Conservation (phyloP, 2,888 invertebrate species). For the Trilocha varians region DNA sequence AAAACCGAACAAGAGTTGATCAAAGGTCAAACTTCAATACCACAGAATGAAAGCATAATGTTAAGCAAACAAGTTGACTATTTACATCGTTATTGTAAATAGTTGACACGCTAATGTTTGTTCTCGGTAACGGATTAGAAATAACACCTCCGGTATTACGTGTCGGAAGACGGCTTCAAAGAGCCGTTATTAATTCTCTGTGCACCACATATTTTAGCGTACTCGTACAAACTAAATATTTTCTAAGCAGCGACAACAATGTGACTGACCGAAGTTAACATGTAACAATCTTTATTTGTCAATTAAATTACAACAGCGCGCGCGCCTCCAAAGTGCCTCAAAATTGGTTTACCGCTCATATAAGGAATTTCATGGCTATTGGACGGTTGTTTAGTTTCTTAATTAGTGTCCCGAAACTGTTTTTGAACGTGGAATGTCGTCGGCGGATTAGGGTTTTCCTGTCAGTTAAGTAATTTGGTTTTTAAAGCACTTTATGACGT, state of each 20-base stretch:
- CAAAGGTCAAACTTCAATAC: no score
- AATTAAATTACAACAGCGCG: conserved; percentile 49
- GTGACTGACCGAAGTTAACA: conserved; percentile 28
- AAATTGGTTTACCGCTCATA: conserved; percentile 61
- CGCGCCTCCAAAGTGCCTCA: conserved; percentile 49
- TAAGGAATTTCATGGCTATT: conserved; percentile 67
- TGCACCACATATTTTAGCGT: conserved; percentile 27
- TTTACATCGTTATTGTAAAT: not conserved
- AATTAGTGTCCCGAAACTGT: conserved; percentile 51
- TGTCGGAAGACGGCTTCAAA: conserved; percentile 11
- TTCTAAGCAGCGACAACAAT: conserved; percentile 37
- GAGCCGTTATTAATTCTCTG: conserved; percentile 15
- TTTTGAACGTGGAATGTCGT: conserved; percentile 40
- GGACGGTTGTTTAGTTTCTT: conserved; percentile 56
- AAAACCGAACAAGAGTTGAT: no score
- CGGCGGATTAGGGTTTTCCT: conserved; percentile 38
- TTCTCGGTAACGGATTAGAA: not conserved
- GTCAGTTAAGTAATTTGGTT: conserved; percentile 39
- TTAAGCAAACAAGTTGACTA: not conserved
- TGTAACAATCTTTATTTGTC: conserved; percentile 52
- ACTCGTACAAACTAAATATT: conserved; percentile 27
- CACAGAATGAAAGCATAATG: no score
- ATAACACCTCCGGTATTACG: conserved; percentile 4
- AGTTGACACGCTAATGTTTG: not conserved
- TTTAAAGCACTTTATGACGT: conserved; percentile 39